Evolutionary conservation across 2,113 vertebrate species (phyloP), one percentile per base, ranked within the genome.

Genomic region (Corydoras sp.): DNA sequence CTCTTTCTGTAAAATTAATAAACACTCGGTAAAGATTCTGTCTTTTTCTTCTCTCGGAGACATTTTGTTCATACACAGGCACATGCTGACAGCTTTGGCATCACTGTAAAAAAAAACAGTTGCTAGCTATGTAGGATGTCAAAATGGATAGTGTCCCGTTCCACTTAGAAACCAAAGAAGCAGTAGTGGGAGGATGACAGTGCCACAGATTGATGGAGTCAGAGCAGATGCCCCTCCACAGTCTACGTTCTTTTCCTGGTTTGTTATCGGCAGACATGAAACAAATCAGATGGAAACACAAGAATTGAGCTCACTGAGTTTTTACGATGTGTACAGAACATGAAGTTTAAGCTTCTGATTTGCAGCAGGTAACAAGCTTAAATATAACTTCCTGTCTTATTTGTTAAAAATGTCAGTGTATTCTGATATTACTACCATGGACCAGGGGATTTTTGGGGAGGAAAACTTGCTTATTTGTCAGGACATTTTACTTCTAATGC

Each of bases 201-300:
- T 74, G 11, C 91, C 87, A 92, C 92, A 93, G 14, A 95, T 81
- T 0, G 93, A 92, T 10, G 95, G 91, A 74, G 79, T 94, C 87
- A 99, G 79, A 76, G 89, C 80, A 85, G 94, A 94, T 71, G 87
- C 93, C 10, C 93, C 92, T 58, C 96, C 95, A 62, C 96, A 99
- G 84, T 95, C 94, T 0, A 88, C 86, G 0, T 92, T 89, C 76
- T 94, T 81, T 80, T 98, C 95, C 96, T 99, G 90, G 76, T n/a
- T n/a, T 13, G 12, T 66, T 58, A 85, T 82, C 9, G 51, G 55
- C 49, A 67, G 60, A 58, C 24, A 71, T 32, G 50, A 59, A 71
- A 69, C 78, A n/a, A 63, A 63, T 32, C 80, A 51, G 3, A 62
- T 3, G n/a, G 49, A n/a, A 43, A 11, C 24, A 15, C 3, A n/a